Percentiles rank a stretch among this genome's conserved stretches.
phyloP scores from a whole-genome alignment of 2,113 vertebrate species.

The Oxygymnocypris stewartii region DNA sequence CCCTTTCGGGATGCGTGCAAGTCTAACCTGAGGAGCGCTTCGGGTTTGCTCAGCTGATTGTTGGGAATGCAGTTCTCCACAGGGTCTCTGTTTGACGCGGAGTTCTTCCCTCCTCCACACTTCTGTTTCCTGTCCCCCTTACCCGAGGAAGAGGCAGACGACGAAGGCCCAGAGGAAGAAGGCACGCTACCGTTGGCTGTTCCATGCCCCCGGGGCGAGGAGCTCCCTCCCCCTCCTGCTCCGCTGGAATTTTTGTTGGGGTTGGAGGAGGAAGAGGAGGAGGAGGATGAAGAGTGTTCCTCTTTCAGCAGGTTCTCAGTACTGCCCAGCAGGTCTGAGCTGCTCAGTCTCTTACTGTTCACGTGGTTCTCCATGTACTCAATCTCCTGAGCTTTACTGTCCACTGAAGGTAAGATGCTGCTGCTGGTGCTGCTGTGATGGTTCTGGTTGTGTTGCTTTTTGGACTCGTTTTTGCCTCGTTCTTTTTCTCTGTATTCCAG shows the following conservation, averaged over 20 bases:
- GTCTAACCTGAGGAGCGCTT: slow-evolving; percentile 91
- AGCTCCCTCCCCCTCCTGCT: slow-evolving; percentile 78
- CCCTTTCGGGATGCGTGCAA: not conserved
- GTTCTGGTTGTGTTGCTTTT: slow-evolving; percentile 94
- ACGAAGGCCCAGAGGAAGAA: slow-evolving; percentile 67
- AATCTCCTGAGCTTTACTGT: slow-evolving; percentile 98
- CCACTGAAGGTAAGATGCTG: slow-evolving; percentile 91
- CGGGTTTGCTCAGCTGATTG: slow-evolving; percentile 97
- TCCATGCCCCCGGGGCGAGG: slow-evolving; percentile 90
- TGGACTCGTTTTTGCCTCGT: slow-evolving; percentile 88
- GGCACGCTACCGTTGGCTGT: slow-evolving; percentile 92
- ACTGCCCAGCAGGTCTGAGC: slow-evolving; percentile 94
- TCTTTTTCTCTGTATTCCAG: slow-evolving; percentile 98
- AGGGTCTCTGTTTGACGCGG: slow-evolving; percentile 85
- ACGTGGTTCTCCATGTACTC: slow-evolving; percentile 99
- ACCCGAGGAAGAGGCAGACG: slow-evolving; percentile 77
- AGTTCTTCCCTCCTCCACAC: slow-evolving; percentile 84
- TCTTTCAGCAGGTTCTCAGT: slow-evolving; percentile 98
- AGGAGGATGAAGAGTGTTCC: slow-evolving; percentile 81
- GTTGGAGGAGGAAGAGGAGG: slow-evolving; percentile 71
- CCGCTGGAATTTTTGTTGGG: slow-evolving; percentile 87
- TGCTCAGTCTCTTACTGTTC: slow-evolving; percentile 97
- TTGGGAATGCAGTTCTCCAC: slow-evolving; percentile 98
- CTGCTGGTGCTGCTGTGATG: slow-evolving; percentile 88
- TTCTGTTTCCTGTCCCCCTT: slow-evolving; percentile 98